phyloP scores from a whole-genome alignment of 2,113 vertebrate genomes.

The Seriola dumerili region DNA sequence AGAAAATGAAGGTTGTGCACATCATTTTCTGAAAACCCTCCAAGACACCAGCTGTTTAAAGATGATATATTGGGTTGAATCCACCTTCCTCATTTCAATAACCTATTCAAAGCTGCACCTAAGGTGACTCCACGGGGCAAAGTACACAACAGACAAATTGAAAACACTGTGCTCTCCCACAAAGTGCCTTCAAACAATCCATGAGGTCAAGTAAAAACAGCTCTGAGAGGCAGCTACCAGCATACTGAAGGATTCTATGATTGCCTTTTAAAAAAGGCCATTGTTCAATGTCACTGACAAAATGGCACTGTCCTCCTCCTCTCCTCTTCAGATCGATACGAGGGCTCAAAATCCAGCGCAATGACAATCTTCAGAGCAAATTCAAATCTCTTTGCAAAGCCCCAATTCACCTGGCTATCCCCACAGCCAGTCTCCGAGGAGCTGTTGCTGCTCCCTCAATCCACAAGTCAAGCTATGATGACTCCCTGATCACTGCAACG shows the following conservation, averaged over 20 bases:
- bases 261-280: slow-evolving; percentile 25
- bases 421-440: neutral
- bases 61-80: neutral
- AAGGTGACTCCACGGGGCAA: neutral
- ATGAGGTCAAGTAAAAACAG: neutral
- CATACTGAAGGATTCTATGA: slow-evolving; percentile 6
- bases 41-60: neutral
- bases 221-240: neutral
- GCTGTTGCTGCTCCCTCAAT: slow-evolving; percentile 1
- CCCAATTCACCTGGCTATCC: neutral
- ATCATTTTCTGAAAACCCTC: neutral
- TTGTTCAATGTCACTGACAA: slow-evolving; percentile 44
- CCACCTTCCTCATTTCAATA: neutral
- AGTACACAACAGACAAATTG: neutral
- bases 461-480: slow-evolving; percentile 38
- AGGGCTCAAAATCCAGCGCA: slow-evolving; percentile 14
- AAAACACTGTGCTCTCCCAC: neutral
- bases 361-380: slow-evolving; percentile 25
- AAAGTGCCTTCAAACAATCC: neutral
- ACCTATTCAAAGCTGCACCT: neutral
- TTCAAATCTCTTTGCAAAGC: slow-evolving; percentile 30
- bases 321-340: slow-evolving; percentile 45
- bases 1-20: neutral
- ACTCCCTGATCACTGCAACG: slow-evolving; percentile 46
- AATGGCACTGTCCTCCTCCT: neutral